phyloP scores from a whole-genome alignment of 2,797 vertebrate genomes.

The Bucorvus abyssinicus region DNA sequence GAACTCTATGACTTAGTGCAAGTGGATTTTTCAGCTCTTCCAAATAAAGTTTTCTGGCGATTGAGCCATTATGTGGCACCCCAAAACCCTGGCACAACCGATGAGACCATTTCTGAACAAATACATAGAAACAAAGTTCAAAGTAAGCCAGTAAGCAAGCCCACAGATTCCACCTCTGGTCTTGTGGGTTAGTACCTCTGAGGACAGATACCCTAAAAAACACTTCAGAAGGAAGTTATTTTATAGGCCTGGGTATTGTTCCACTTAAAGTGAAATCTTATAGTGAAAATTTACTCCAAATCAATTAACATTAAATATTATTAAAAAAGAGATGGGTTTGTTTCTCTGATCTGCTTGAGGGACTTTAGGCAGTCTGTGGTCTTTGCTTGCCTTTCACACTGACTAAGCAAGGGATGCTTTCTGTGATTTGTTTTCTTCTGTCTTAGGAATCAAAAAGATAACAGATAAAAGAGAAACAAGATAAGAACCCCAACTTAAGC shows the following conservation, averaged over 20 bases:
- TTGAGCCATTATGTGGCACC: background rate
- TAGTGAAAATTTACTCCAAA: background rate
- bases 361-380: background rate
- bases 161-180: background rate
- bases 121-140: background rate
- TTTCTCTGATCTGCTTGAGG: background rate
- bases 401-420: background rate
- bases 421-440: background rate
- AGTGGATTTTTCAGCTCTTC: background rate
- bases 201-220: background rate
- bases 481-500: background rate
- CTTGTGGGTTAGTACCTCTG: background rate
- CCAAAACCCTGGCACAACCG: background rate
- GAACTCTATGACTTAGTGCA: background rate
- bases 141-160: background rate
- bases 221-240: background rate
- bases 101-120: background rate
- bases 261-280: background rate
- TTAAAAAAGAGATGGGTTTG: background rate
- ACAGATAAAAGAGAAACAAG: background rate
- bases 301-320: background rate
- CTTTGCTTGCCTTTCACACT: background rate
- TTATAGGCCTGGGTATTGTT: background rate
- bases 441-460: background rate
- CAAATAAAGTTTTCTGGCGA: background rate